A percentile compares a stretch with the other conserved stretches of the same genome.
These are phyloP conservation scores for Amphiprion ocellaris DNA, from an alignment of 2,113 vertebrate genomes.

Conservation along the genomic window DNA sequence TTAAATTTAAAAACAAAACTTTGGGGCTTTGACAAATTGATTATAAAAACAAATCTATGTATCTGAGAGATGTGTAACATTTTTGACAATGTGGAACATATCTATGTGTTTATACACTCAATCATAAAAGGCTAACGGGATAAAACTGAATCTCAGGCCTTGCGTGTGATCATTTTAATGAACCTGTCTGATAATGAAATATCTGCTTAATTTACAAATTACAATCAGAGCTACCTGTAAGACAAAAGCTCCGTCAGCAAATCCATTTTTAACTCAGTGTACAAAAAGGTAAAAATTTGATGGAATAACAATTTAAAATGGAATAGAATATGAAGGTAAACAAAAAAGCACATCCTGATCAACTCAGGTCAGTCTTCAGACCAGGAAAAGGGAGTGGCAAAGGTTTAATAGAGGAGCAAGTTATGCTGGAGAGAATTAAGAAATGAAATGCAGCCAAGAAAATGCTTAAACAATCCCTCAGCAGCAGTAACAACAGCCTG, in stretches of 20 bases:
- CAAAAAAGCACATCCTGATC: neutral
- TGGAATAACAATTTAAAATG: neutral
- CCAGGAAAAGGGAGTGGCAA: conserved; percentile 36
- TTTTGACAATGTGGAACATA: too few species aligned
- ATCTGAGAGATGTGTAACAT: too few species aligned
- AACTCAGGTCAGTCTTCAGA: conserved; percentile 20
- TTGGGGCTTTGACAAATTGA: too few species aligned
- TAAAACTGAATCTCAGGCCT: neutral
- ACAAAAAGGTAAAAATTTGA: neutral
- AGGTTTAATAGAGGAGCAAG: conserved; percentile 36
- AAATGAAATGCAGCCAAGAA: conserved; percentile 59
- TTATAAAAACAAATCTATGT: too few species aligned
- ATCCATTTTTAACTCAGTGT: neutral
- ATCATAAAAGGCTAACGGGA: neutral
- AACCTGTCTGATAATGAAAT: conserved; percentile 11
- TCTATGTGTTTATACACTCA: too few species aligned
- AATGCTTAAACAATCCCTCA: conserved; percentile 52
- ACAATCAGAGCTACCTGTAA: neutral
- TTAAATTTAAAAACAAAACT: too few species aligned
- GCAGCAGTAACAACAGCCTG: conserved; percentile 50
- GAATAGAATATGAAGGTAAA: neutral
- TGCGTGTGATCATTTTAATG: neutral
- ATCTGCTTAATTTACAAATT: neutral
- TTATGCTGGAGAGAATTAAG: conserved; percentile 23
- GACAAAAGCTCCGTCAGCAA: neutral